Evolutionary conservation across 64 coral and sea anemone genomes (phyloP), one percentile per base, ranked within the genome.

Genomic region (Actinia equina): DNA sequence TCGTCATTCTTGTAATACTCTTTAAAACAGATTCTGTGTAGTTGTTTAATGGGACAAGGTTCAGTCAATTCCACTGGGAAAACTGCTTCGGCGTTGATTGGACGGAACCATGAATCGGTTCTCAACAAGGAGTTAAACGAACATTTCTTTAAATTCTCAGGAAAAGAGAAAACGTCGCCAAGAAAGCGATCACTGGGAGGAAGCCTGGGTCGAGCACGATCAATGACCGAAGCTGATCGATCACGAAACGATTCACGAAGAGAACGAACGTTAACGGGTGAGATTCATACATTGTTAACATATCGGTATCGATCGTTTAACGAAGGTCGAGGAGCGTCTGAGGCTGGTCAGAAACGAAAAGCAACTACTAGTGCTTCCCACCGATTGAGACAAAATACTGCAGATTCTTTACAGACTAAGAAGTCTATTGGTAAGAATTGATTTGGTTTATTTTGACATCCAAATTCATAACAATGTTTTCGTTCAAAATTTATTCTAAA

Each of bases 261-360:
- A 49, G 90, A 92, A 71, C 86, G 90, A 83, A 83, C 90, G 19
- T 51, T 87, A 27, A 92, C 90, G 11, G 77, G 58, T 74, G 90
- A 92, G 43, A 92, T 82, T 25, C n/a, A 8, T 17, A 87, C 89
- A 43, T 69, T 85, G 41, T 82, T 85, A 53, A 86, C 80, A 16
- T 61, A 44, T 55, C 61, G 77, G 86, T 59, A 85, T 43, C 44
- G 85, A 57, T 92, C 90, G 16, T 87, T 87, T 65, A 81, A 86
- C 10, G 90, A 82, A 82, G 70, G 25, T 37, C 23, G 69, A 81
- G 20, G 88, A 89, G 11, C 10, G 3, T 74, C 69, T 26, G 69
- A 74, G n/a, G 69, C 25, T 74, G 69, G 69, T 37, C 69, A 74
- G 11, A 74, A 74, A 30, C n/a, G 69, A 74, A 74, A 74, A 74